Evolutionary conservation across 2,888 invertebrate species (phyloP), one percentile per base, ranked within the genome.

Genomic region (Acanthopleura granulata): DNA sequence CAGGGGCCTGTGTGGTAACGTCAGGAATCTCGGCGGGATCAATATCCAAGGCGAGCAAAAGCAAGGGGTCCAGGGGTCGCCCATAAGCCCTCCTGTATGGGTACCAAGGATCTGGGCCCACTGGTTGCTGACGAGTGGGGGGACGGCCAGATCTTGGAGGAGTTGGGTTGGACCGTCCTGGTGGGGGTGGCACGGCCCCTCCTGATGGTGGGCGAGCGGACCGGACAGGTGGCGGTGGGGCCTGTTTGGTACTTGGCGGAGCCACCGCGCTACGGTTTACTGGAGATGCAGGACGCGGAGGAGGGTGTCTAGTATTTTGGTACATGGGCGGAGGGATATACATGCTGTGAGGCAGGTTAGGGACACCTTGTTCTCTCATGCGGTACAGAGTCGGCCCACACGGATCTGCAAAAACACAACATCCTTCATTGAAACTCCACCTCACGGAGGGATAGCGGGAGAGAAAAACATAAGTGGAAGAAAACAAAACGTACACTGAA

Each of bases 341-440:
- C 3, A 57, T 57, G 22, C 57, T 57, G 6, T 57, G n/a, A n/a
- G 57, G 57, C 6, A 57, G 57, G 12, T 57, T 12, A 4, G 1
- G 18, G 3, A 22, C 57, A 57, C 57, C 57, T 57, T 57, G 57
- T n/a, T 3, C 57, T 22, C 57, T 57, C 57, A 57, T 57, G 12
- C 57, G 57, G 12, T 57, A 57, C 12, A 57, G 12, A n/a, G 57
- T 57, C 18, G 3, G 57, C 12, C 57, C 57, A 57, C 57, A 57
- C 57, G 57, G 57, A 57, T 57, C 57, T 57, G 57, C 22, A 57
- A 57, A 51, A 22, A 57, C 22, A n/a, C 18, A 57, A 57, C 57
- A n/a, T n/a, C n/a, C n/a, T n/a, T n/a, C n/a, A n/a, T n/a, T n/a
- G n/a, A n/a, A n/a, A n/a, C n/a, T n/a, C n/a, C n/a, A n/a, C n/a